Base-by-base conservation (phyloP, 1,140 invertebrate genomes). In the Drosophila lacteicornis region DNA sequence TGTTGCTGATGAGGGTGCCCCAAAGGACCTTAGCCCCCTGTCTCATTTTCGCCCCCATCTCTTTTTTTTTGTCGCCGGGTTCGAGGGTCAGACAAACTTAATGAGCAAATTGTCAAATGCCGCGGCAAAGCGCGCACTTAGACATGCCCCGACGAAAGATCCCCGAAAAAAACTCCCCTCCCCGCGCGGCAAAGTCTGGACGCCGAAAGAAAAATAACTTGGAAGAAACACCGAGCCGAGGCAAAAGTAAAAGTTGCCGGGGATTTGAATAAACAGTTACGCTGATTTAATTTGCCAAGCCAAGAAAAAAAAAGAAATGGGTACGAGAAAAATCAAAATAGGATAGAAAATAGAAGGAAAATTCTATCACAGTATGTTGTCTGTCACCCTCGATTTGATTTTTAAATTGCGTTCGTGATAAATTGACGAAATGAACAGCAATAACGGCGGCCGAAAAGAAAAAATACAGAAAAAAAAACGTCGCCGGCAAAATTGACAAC, bases 241-340 rank as follows among this genome's bases (percentile, higher is more conserved):
- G 46, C 61, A 70, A 82, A 77, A 77, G 71, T 63, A 77, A 82
- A 87, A 87, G 85, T 90, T 90, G 85, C 60, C 85, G 84, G 83
- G 81, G 87, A 87, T 91, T 90, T 88, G 91, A 91, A 92, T 92
- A 92, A 92, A 92, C 91, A 92, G 91, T 91, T 91, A 91, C 91
- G 91, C 87, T 92, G 91, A 92, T 92, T 92, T 92, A 92, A 92
- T 92, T 92, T 92, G 73, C 59, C 51, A 58, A 42, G 53, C 53
- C 30, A 17, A 73, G 19, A 59, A 36, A 50, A 57, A 36, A 22
- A 15, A 11, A 30, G 19, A 45, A 33, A 50, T 30, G 6, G 9
- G 19, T 33, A 22, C 17, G 4, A 8, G 46, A 27, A 4, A 40
- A 71, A 71, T 22, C 13, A 40, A 56, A 73, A 73, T 73, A 43